These are phyloP conservation scores for Microplitis mediator DNA, from an alignment of 1,140 invertebrate species.

Conservation along the genomic window DNA sequence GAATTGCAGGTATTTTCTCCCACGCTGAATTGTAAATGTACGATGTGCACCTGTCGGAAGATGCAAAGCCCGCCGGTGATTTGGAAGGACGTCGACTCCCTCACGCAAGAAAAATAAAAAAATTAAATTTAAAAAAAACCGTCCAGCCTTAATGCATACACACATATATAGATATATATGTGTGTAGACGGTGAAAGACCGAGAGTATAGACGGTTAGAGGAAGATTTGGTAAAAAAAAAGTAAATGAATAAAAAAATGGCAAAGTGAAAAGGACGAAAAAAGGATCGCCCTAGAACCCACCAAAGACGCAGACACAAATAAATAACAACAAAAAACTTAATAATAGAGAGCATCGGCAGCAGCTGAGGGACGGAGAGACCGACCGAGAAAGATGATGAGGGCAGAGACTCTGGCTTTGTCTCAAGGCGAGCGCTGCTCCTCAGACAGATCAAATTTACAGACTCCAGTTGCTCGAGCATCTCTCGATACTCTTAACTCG, in stretches of 20 bases:
- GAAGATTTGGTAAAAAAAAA: background rate
- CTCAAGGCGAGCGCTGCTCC: conserved; percentile 53
- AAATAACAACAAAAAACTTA: conserved; percentile 60
- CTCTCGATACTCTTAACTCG: no score
- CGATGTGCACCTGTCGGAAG: conserved; percentile 21
- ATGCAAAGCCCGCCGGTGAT: background rate
- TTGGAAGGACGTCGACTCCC: conserved; percentile 19
- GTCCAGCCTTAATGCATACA: no score
- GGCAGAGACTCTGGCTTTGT: conserved; percentile 47
- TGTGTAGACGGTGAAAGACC: background rate
- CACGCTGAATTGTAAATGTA: conserved; percentile 11
- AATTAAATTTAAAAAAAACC: no score
- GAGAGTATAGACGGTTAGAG: background rate
- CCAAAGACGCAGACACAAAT: conserved; percentile 57
- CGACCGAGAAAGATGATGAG: conserved; percentile 35
- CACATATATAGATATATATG: no score
- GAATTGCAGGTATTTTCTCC: background rate
- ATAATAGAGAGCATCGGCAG: conserved; percentile 54
- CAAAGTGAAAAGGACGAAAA: background rate
- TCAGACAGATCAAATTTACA: conserved; percentile 1
- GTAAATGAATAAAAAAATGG: background rate
- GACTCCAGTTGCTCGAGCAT: no score
- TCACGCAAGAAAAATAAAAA: background rate
- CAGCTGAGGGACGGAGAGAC: conserved; percentile 24
- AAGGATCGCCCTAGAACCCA: background rate